phyloP scores from a whole-genome alignment of 2,113 vertebrate species.

The Poicephalus gulielmi region DNA sequence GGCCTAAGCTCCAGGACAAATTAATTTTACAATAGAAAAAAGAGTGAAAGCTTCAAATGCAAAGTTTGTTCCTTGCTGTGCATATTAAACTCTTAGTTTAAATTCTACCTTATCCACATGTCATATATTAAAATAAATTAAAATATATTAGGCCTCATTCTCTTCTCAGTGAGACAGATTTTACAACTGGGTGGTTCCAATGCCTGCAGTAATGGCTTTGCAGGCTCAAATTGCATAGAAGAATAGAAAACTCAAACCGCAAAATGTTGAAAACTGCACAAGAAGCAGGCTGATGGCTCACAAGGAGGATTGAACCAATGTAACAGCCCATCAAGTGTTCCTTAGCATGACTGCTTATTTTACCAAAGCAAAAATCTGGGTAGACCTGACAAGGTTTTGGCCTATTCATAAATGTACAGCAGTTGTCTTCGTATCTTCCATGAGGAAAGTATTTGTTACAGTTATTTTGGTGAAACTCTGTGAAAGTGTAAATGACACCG shows the following conservation, averaged over 20 bases:
- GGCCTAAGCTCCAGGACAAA: neutral
- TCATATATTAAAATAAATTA: slow-evolving; percentile 23
- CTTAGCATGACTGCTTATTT: neutral
- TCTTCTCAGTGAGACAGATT: neutral
- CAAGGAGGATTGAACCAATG: neutral
- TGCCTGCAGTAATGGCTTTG: neutral
- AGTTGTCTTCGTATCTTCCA: neutral
- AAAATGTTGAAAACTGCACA: neutral
- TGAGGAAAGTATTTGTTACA: neutral
- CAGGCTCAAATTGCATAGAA: neutral
- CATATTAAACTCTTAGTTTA: neutral
- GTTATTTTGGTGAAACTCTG: neutral
- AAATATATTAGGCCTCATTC: neutral
- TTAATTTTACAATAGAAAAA: neutral
- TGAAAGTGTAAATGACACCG: neutral
- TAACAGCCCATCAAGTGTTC: neutral
- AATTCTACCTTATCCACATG: slow-evolving; percentile 6
- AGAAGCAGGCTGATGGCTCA: neutral
- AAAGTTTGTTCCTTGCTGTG: neutral
- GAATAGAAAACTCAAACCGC: neutral
- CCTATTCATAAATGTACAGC: neutral
- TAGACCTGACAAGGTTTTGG: neutral
- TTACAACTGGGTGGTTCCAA: neutral
- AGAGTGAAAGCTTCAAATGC: neutral
- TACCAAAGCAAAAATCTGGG: neutral